Evolutionary conservation across 2,113 vertebrate genomes (phyloP).

Genomic region (Semicossyphus pulcher): DNA sequence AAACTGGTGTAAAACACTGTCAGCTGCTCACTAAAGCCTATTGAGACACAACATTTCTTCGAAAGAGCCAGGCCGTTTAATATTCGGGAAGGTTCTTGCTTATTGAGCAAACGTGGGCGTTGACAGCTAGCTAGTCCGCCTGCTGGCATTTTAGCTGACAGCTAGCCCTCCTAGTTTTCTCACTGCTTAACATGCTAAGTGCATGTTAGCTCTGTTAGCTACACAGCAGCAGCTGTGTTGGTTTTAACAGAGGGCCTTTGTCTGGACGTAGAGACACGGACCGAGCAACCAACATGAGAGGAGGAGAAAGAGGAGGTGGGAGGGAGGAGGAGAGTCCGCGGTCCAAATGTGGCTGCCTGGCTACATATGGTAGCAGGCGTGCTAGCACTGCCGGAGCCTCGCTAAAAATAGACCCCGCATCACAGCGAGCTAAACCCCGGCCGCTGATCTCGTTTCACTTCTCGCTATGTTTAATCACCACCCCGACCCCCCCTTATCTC

Average conservation of each 20-base stretch:
- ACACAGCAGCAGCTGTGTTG: background rate
- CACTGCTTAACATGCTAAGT: background rate
- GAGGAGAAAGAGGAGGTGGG: background rate
- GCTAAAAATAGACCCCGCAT: slow-evolving; percentile 90
- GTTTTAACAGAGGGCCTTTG: background rate
- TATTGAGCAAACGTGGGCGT: slow-evolving; percentile 25
- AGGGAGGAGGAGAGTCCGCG: slow-evolving; percentile 22
- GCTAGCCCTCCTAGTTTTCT: background rate
- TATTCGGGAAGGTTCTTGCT: background rate
- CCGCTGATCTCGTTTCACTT: slow-evolving; percentile 73
- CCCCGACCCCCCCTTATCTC: background rate
- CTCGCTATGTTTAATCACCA: slow-evolving; percentile 54
- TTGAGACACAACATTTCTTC: background rate
- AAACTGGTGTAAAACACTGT: background rate
- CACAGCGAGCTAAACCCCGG: slow-evolving; percentile 54
- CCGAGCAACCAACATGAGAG: background rate
- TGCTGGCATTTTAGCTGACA: background rate
- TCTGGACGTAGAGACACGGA: background rate
- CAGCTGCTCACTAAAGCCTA: background rate
- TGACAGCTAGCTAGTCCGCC: slow-evolving; percentile 6
- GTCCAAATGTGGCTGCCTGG: slow-evolving; percentile 79
- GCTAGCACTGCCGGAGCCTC: slow-evolving; percentile 75
- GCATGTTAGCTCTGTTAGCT: slow-evolving; percentile 10
- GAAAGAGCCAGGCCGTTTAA: background rate
- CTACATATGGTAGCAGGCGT: slow-evolving; percentile 79